Conservation (phyloP, 1,140 invertebrate species). For the Apis cerana region DNA sequence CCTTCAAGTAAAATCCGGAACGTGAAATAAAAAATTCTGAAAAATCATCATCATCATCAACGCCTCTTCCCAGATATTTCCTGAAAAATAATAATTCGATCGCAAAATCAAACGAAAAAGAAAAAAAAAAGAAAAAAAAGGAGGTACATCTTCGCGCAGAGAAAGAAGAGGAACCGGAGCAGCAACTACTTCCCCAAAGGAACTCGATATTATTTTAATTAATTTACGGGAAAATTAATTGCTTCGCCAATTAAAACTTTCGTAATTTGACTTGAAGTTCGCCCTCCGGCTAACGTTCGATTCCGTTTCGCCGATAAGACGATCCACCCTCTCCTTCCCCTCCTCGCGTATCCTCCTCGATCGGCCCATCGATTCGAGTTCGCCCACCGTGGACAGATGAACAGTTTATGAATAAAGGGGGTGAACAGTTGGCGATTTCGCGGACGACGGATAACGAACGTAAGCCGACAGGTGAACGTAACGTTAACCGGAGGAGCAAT, state of each 20-base stretch:
- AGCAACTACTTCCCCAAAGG: slow-evolving; percentile 36
- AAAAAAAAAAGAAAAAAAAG: neutral
- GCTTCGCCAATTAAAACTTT: slow-evolving; percentile 68
- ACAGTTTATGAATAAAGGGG: slow-evolving; percentile 43
- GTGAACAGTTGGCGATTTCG: neutral
- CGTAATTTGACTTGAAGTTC: slow-evolving; percentile 56
- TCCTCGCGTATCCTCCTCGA: slow-evolving; percentile 9
- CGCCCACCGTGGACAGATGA: slow-evolving; percentile 30
- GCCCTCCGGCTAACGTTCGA: slow-evolving; percentile 37
- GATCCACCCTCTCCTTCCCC: neutral
- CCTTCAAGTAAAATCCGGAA: neutral
- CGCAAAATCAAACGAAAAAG: neutral
- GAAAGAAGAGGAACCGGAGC: slow-evolving; percentile 7
- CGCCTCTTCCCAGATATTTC: neutral
- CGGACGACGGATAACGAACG: slow-evolving; percentile 1
- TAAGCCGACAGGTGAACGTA: slow-evolving; percentile 6
- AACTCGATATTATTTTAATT: slow-evolving; percentile 67
- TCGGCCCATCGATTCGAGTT: slow-evolving; percentile 38
- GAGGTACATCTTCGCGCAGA: neutral
- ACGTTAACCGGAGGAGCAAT: slow-evolving; percentile 9
- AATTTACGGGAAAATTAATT: slow-evolving; percentile 69
- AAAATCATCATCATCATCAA: too few relatives aligned
- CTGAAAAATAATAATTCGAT: slow-evolving; percentile 6
- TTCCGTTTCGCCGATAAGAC: slow-evolving; percentile 52
- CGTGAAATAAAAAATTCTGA: neutral